Percentiles rank a stretch among this genome's conserved stretches.
These are phyloP conservation scores for Tympanuchus pallidicinctus DNA, from an alignment of 2,113 vertebrate genomes.

Conservation along the genomic window DNA sequence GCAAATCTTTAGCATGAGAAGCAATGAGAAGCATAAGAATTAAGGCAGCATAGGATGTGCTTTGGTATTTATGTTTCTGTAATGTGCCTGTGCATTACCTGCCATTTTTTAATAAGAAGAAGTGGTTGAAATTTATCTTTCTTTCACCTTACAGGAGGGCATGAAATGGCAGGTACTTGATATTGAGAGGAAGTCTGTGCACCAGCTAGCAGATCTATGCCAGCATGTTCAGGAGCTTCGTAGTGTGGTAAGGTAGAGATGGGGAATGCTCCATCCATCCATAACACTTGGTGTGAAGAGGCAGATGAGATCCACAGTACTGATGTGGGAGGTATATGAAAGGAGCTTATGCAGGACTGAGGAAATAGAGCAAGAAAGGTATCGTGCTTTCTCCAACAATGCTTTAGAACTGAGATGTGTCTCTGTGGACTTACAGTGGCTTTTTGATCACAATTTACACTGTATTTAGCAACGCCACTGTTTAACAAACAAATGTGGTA, in stretches of 20 bases:
- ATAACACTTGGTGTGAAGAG: not conserved
- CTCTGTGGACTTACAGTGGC: rapidly evolving
- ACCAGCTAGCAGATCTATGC: not conserved
- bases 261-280: rapidly evolving
- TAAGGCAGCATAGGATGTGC: not conserved
- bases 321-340: not conserved
- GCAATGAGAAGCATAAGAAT: not conserved
- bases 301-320: not conserved
- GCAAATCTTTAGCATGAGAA: not conserved
- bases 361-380: no score
- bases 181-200: not conserved
- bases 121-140: not conserved
- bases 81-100: not conserved
- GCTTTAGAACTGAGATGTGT: rapidly evolving
- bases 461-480: not conserved
- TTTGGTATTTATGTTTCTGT: not conserved
- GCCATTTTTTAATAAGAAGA: not conserved
- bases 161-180: not conserved
- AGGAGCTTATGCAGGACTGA: not conserved
- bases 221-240: not conserved
- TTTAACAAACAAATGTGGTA: not conserved
- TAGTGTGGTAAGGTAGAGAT: not conserved
- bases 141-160: not conserved
- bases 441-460: not conserved
- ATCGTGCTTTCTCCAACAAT: not conserved